These are phyloP conservation scores for Erythrolamprus reginae DNA, from an alignment of 2,113 vertebrate genomes.

Conservation along the genomic window DNA sequence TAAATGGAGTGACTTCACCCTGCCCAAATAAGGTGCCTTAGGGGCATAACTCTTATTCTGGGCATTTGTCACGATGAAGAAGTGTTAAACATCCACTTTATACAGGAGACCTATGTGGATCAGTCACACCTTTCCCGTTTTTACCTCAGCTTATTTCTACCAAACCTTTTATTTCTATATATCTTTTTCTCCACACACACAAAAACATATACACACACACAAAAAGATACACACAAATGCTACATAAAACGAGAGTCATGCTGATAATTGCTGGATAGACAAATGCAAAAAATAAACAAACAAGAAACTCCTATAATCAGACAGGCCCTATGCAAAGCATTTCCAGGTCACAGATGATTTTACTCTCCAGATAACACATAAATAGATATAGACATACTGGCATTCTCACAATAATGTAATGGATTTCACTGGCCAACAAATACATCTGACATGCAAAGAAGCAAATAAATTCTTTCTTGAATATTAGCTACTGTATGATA, in stretches of 20 bases:
- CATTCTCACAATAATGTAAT: not conserved
- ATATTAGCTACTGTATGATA: not conserved
- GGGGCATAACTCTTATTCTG: not conserved
- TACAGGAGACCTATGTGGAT: not conserved
- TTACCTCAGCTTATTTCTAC: not conserved
- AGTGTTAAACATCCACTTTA: not conserved
- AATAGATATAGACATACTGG: not conserved
- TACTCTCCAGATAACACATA: not conserved
- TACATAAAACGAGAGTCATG: not conserved
- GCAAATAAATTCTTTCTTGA: not conserved
- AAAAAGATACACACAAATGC: not conserved
- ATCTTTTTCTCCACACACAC: not conserved
- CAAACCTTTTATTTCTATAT: not conserved
- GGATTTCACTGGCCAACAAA: not conserved
- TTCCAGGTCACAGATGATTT: not conserved
- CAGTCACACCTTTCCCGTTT: no score
- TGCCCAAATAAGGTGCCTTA: not conserved
- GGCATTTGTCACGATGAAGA: not conserved
- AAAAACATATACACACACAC: not conserved
- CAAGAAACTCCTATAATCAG: no score
- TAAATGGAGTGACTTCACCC: not conserved
- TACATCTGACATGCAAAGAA: not conserved
- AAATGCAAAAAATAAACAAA: not conserved
- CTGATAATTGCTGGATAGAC: not conserved
- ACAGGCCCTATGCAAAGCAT: not conserved